Percentiles rank a stretch among this genome's conserved stretches.
Conservation (phyloP, 2,888 invertebrate species). For the Sepioteuthis lessoniana region DNA sequence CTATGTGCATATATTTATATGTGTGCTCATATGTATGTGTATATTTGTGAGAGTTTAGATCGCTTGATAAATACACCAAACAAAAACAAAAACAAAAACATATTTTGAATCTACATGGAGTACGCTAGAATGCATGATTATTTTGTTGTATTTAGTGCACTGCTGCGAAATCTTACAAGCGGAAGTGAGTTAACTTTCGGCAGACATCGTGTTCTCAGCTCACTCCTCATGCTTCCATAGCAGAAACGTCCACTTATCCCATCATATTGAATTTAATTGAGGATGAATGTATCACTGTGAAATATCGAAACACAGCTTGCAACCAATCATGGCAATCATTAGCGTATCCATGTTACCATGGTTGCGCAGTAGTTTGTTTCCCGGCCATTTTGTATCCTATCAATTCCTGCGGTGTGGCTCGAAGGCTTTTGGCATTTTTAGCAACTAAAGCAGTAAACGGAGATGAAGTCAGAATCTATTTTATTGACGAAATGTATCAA, state of each 20-base stretch:
- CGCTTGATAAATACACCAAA: neutral
- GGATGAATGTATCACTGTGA: neutral
- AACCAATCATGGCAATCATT: neutral
- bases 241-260: neutral
- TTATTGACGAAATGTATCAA: neutral
- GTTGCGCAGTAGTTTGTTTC: neutral
- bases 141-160: neutral
- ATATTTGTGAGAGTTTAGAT: too few relatives aligned
- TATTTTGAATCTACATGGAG: neutral
- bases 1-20: too few relatives aligned
- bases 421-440: neutral
- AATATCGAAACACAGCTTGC: neutral
- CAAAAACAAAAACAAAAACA: neutral
- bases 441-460: neutral
- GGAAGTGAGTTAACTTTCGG: neutral
- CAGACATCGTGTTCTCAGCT: neutral
- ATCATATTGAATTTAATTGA: neutral
- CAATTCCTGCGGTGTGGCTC: neutral
- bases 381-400: neutral
- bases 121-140: neutral
- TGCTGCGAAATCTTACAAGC: neutral
- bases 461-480: neutral
- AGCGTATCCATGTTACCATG: neutral
- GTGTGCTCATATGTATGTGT: too few relatives aligned
- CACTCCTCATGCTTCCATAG: neutral